Evolutionary conservation across 2,797 vertebrate species (phyloP), one percentile per base, ranked within the genome.

Genomic region (Scleropages formosus): DNA sequence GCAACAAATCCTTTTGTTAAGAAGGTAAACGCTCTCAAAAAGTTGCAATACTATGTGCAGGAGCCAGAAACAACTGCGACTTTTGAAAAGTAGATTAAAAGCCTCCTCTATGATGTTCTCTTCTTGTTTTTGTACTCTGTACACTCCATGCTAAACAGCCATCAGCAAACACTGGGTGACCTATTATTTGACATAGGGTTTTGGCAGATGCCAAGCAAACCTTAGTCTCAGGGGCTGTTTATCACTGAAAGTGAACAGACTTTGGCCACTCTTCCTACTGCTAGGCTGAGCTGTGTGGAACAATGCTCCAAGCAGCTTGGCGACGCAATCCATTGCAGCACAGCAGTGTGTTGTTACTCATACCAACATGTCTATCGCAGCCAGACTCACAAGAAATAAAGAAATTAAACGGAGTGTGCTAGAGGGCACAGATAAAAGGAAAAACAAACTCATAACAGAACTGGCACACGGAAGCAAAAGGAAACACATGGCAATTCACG

Each of bases 321-420:
- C 27, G 65, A 27, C 53, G 12, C 53, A 18, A 13, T n/a, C 59
- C 26, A 64, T 49, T 22, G 15, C 78, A 75, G 65, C 46, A 39
- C 53, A 58, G 0, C 8, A 46, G 47, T 47, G 20, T 75, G 20
- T 72, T 74, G 39, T 18, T 67, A 49, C 76, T 78, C 59, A n/a
- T 65, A 26, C 58, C 4, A 49, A 69, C 75, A 39, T 12, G 68
- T 49, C 77, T 65, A 82, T 77, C 81, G 76, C 78, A 65, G 68
- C 78, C 79, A 80, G 76, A 73, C 75, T 72, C 76, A 20, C 13
- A 73, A 70, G 81, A 78, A 77, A 62, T 13, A 82, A 78, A 79
- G 44, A 75, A 80, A 76, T 0, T 15, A 11, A 51, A 62, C 16
- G n/a, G 60, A 51, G 66, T 22, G 58, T 0, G 12, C 62, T 24